A percentile compares a stretch with the other conserved stretches of the same genome.
These are phyloP conservation scores for Tiphia femorata DNA, from an alignment of 2,888 invertebrate genomes.

Conservation along the genomic window DNA sequence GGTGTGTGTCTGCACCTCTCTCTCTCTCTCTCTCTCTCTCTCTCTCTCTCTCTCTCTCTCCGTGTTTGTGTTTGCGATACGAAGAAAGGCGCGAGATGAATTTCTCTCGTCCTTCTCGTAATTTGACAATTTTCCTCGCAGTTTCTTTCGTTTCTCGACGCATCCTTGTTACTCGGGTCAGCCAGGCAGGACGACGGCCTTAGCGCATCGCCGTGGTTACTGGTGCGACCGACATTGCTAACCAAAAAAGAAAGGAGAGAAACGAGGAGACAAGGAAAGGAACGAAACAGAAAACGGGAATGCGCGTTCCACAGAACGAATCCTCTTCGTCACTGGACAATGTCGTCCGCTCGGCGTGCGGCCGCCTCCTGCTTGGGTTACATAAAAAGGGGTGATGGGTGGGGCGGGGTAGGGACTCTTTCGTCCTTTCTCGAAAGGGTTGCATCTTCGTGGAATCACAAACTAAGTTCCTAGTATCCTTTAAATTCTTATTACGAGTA, in stretches of 20 bases:
- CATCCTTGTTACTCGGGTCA: not conserved
- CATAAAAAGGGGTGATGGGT: too few species aligned
- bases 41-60: too few species aligned
- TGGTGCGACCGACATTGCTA: too few species aligned
- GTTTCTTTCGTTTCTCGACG: not conserved
- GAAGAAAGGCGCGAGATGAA: not conserved
- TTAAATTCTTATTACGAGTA: conserved; percentile 60
- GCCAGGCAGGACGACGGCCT: too few species aligned
- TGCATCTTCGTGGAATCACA: conserved; percentile 42
- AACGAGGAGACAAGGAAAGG: not conserved
- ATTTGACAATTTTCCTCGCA: not conserved
- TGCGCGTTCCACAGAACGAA: too few species aligned
- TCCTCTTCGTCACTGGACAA: not conserved
- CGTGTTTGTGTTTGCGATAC: too few species aligned
- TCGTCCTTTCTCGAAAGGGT: not conserved
- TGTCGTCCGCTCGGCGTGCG: not conserved
- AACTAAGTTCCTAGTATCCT: conserved; percentile 66
- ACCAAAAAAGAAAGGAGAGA: not conserved
- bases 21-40: too few species aligned
- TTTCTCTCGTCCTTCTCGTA: too few species aligned
- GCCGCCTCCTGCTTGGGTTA: not conserved
- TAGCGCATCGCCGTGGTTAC: too few species aligned
- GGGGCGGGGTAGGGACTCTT: too few species aligned
- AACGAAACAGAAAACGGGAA: too few species aligned
- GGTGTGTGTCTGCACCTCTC: not conserved